Percentiles rank a stretch among this genome's conserved stretches.
Conservation (phyloP, 1,140 invertebrate genomes). For the Lysiphlebus fabarum region DNA sequence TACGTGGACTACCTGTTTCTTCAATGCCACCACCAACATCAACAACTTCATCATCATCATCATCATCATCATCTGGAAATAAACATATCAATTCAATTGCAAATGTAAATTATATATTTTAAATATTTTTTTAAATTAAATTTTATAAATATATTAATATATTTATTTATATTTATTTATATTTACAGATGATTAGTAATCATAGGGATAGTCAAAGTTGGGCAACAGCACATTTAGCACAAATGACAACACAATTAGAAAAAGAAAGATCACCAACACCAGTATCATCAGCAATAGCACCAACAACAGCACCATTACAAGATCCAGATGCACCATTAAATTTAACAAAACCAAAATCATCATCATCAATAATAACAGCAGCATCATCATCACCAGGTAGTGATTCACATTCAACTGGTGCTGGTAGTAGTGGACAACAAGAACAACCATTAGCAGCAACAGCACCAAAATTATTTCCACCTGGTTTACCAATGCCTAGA, state of each 20-base stretch:
- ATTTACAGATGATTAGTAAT: constrained; percentile 47
- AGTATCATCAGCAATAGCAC: constrained; percentile 48
- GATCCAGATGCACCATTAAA: constrained; percentile 83
- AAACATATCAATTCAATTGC: constrained; percentile 54
- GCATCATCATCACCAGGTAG: constrained; percentile 47
- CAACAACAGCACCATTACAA: constrained; percentile 47
- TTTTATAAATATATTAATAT: constrained; percentile 3
- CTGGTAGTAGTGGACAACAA: constrained; percentile 46
- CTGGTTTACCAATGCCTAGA: constrained; percentile 58
- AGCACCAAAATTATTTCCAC: constrained; percentile 59
- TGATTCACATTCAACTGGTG: constrained; percentile 55
- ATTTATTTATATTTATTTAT: neutral
- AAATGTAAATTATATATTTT: constrained; percentile 40
- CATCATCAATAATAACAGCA: constrained; percentile 44
- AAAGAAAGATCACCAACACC: constrained; percentile 53
- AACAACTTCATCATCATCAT: constrained; percentile 46
- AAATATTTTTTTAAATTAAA: neutral
- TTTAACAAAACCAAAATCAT: constrained; percentile 79
- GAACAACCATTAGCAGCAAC: constrained; percentile 62
- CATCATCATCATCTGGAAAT: constrained; percentile 48
- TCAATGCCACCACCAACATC: constrained; percentile 46
- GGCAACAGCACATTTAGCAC: constrained; percentile 48
- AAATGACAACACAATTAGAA: constrained; percentile 47
- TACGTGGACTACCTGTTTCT: constrained; percentile 49
- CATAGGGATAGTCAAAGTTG: constrained; percentile 46